These are phyloP conservation scores for Rhamphomyia laevipes DNA, from an alignment of 2,888 invertebrate genomes.

Conservation along the genomic window DNA sequence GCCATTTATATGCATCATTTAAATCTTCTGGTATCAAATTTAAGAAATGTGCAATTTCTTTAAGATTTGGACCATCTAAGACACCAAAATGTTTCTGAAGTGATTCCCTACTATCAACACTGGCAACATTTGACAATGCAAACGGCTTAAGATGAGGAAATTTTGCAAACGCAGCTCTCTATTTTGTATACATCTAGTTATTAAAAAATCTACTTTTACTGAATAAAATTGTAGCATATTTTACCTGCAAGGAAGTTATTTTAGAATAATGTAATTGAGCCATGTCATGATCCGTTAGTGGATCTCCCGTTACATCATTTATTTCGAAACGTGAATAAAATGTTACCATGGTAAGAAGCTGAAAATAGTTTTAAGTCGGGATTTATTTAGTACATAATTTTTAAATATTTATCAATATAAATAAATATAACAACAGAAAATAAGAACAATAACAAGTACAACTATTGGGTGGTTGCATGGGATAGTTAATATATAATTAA, in stretches of 20 bases:
- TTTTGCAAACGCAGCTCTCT: conserved; percentile 89
- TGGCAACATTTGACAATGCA: conserved; percentile 85
- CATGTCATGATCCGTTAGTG: conserved; percentile 87
- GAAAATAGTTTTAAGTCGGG: too few relatives aligned
- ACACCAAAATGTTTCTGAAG: conserved; percentile 66
- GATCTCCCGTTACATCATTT: conserved; percentile 90
- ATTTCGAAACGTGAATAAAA: conserved; percentile 98
- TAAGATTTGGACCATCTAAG: conserved; percentile 61
- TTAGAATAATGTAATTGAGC: conserved; percentile 85
- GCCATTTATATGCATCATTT: conserved; percentile 52
- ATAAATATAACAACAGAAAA: too few relatives aligned
- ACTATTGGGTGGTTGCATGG: too few relatives aligned
- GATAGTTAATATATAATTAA: too few relatives aligned
- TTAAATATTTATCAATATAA: too few relatives aligned
- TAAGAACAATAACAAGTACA: too few relatives aligned
- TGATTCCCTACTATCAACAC: conserved; percentile 76
- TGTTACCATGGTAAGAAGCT: conserved; percentile 89
- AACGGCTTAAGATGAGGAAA: conserved; percentile 79
- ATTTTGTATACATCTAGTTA: conserved; percentile 14
- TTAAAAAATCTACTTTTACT: neutral
- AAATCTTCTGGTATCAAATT: conserved; percentile 72
- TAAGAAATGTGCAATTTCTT: conserved; percentile 75
- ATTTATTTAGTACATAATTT: too few relatives aligned
- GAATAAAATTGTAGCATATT: conserved; percentile 6
- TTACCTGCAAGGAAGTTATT: conserved; percentile 79